phyloP scores from a whole-genome alignment of 2,113 vertebrate species.

The Pollachius pollachius region DNA sequence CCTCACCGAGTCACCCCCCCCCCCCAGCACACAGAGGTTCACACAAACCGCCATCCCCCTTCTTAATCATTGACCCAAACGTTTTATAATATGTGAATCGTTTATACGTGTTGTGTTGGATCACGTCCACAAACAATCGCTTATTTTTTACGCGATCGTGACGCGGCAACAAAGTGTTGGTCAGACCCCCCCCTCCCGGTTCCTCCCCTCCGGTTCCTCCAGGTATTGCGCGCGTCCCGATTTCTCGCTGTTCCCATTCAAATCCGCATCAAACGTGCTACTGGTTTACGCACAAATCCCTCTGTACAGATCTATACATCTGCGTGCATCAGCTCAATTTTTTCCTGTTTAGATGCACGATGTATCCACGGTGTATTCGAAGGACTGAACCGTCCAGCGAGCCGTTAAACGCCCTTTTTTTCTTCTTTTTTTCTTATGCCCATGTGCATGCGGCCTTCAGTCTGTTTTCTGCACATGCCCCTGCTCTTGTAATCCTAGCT shows the following conservation, averaged over 20 bases:
- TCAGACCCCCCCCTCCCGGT: background rate
- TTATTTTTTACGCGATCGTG: background rate
- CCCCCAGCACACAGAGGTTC: background rate
- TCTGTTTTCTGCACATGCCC: background rate
- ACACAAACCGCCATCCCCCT: background rate
- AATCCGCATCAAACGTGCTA: no score
- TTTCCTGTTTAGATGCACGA: no score
- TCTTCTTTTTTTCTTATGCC: background rate
- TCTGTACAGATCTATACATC: no score
- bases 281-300: no score
- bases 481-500: constrained; percentile 11
- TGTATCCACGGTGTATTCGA: no score
- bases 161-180: background rate
- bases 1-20: constrained; percentile 53
- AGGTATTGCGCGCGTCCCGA: background rate
- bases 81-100: background rate
- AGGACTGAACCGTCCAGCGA: no score
- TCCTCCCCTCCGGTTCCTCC: background rate
- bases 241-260: background rate
- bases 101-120: background rate
- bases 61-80: background rate
- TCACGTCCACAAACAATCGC: background rate
- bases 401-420: background rate
- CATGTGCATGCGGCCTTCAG: background rate
- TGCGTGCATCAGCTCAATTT: no score